Evolutionary conservation across 2,113 vertebrate genomes (phyloP).

Genomic region (Bujurquina vittata): DNA sequence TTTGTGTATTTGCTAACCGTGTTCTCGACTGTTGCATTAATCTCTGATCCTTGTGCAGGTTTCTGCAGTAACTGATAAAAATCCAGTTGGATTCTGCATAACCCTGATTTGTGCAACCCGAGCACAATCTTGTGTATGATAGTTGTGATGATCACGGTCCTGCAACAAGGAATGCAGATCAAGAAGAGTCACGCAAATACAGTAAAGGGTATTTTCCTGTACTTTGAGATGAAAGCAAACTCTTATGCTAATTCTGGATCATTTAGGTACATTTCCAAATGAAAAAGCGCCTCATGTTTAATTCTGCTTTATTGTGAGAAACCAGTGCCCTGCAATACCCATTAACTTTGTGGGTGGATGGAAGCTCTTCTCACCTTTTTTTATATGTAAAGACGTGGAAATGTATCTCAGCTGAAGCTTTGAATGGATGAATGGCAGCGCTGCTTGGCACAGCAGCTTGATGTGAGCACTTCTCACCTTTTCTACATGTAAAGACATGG

Average conservation of each 20-base stretch:
- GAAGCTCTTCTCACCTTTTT: conserved; percentile 65
- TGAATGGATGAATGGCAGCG: conserved; percentile 52
- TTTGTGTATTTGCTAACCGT: neutral
- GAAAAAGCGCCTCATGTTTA: conserved; percentile 60
- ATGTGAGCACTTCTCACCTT: conserved; percentile 49
- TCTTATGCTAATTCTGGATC: conserved; percentile 65
- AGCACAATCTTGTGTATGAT: neutral
- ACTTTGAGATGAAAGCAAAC: conserved; percentile 21
- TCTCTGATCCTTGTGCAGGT: neutral
- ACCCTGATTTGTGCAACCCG: neutral
- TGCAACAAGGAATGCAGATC: neutral
- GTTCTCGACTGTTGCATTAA: neutral
- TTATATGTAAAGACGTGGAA: conserved; percentile 75
- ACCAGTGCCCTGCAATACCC: conserved; percentile 33
- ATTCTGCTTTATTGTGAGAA: conserved; percentile 51
- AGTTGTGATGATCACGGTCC: neutral
- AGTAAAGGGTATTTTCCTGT: conserved; percentile 27
- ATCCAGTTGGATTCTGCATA: neutral
- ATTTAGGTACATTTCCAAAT: conserved; percentile 68
- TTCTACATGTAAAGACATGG: conserved; percentile 71
- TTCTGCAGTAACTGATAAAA: neutral
- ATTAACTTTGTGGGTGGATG: conserved; percentile 54
- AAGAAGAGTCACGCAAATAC: conserved; percentile 30
- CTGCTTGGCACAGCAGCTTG: conserved; percentile 29
- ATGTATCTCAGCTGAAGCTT: conserved; percentile 48